Percentiles rank a stretch among this genome's conserved stretches.
Conservation (phyloP, 1,140 invertebrate genomes). For the Drosophila guanche region DNA sequence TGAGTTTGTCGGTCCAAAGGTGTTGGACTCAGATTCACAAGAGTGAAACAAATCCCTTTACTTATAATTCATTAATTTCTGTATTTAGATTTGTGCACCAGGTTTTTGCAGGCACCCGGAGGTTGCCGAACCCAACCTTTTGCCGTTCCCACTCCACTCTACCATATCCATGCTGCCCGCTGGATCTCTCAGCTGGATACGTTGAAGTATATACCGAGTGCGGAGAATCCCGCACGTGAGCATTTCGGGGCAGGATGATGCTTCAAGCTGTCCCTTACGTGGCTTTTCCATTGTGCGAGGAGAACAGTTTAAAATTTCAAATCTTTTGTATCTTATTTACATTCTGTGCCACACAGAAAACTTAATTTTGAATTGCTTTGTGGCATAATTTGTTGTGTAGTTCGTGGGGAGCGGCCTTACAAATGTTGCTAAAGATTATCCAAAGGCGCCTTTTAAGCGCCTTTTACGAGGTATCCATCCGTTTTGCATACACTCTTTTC, state of each 20-base stretch:
- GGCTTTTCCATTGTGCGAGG: background rate
- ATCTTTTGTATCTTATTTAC: too few relatives aligned
- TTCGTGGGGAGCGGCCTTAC: too few relatives aligned
- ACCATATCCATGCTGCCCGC: too few relatives aligned
- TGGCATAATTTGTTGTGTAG: too few relatives aligned
- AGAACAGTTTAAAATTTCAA: background rate
- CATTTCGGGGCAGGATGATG: slow-evolving; percentile 16
- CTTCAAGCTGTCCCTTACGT: too few relatives aligned
- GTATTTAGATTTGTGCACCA: slow-evolving; percentile 69
- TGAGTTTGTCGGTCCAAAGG: slow-evolving; percentile 33
- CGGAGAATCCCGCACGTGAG: slow-evolving; percentile 30
- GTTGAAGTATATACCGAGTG: slow-evolving; percentile 4
- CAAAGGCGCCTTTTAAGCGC: too few relatives aligned
- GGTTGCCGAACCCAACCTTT: slow-evolving; percentile 7
- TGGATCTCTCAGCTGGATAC: slow-evolving; percentile 6
- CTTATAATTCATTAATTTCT: slow-evolving; percentile 80
- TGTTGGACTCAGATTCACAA: slow-evolving; percentile 57
- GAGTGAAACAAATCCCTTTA: slow-evolving; percentile 72
- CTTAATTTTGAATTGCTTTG: too few relatives aligned
- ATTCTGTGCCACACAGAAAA: too few relatives aligned
- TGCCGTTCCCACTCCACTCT: background rate
- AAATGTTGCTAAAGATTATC: too few relatives aligned
- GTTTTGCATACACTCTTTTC: too few relatives aligned
- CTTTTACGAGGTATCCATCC: too few relatives aligned
- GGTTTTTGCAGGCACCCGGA: slow-evolving; percentile 19